These are phyloP conservation scores for Hetaerina americana DNA, from an alignment of 1,140 invertebrate genomes.

Conservation along the genomic window DNA sequence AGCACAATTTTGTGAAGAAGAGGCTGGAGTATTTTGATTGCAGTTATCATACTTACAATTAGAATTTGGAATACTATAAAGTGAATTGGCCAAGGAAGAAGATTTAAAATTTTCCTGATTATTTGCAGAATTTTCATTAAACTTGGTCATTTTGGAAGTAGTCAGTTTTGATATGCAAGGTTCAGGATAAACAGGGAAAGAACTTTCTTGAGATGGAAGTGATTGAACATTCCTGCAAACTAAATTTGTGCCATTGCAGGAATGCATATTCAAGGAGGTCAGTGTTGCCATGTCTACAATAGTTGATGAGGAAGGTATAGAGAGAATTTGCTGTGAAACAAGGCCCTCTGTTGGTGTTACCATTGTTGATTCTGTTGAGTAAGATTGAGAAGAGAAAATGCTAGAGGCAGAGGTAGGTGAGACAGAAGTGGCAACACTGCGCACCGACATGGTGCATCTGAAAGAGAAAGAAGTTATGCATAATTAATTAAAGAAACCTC, in stretches of 20 bases:
- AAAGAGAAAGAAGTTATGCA: neutral
- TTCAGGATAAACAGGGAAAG: neutral
- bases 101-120: no score
- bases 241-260: neutral
- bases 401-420: neutral
- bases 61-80: no score
- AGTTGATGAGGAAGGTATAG: neutral
- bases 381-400: neutral
- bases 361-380: neutral
- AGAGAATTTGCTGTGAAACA: neutral
- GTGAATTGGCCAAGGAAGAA: no score
- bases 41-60: no score
- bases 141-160: neutral
- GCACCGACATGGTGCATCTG: neutral
- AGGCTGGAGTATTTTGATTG: no score
- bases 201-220: neutral
- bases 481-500: neutral
- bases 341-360: neutral
- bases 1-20: no score
- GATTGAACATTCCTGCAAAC: neutral
- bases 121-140: neutral
- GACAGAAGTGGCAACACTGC: neutral
- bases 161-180: neutral
- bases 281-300: neutral
- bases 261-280: neutral